Evolutionary conservation across 2,888 invertebrate genomes (phyloP).

Genomic region (Dromius quadrimaculatus): DNA sequence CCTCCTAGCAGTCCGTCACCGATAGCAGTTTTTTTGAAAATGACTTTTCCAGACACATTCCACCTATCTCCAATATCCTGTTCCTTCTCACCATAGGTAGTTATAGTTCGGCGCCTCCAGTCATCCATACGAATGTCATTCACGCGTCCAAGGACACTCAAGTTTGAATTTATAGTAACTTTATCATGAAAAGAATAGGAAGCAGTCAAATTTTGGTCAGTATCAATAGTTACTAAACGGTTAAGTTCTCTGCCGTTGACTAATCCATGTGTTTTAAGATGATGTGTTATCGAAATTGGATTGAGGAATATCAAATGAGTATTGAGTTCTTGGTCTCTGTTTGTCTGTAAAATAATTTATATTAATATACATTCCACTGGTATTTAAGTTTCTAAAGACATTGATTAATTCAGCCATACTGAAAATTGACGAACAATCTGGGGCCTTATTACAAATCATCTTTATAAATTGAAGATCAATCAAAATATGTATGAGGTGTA

Average conservation of each 20-base stretch:
- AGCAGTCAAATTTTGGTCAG: slow-evolving; percentile 62
- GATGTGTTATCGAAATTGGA: slow-evolving; percentile 61
- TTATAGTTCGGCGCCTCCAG: slow-evolving; percentile 66
- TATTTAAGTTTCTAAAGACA: no score
- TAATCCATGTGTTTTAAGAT: slow-evolving; percentile 59
- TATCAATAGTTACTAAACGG: slow-evolving; percentile 64
- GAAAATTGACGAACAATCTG: no score
- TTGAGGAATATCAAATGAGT: slow-evolving; percentile 65
- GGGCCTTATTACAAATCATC: no score
- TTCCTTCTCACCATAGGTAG: slow-evolving; percentile 59
- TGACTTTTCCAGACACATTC: slow-evolving; percentile 64
- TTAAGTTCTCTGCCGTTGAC: slow-evolving; percentile 65
- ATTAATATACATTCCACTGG: no score
- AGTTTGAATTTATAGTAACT: slow-evolving; percentile 57
- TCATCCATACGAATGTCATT: slow-evolving; percentile 65
- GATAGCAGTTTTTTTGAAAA: slow-evolving; percentile 62
- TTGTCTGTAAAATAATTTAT: slow-evolving; percentile 53
- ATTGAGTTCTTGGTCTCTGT: slow-evolving; percentile 63
- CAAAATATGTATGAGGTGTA: no score
- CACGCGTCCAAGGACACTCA: slow-evolving; percentile 58
- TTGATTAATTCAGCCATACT: no score
- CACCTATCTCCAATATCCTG: slow-evolving; percentile 68
- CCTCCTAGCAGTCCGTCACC: slow-evolving; percentile 63
- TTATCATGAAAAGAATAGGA: slow-evolving; percentile 61
- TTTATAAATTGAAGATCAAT: no score